Conservation (phyloP, 2,888 invertebrate species). For the Amphipoea lucens region DNA sequence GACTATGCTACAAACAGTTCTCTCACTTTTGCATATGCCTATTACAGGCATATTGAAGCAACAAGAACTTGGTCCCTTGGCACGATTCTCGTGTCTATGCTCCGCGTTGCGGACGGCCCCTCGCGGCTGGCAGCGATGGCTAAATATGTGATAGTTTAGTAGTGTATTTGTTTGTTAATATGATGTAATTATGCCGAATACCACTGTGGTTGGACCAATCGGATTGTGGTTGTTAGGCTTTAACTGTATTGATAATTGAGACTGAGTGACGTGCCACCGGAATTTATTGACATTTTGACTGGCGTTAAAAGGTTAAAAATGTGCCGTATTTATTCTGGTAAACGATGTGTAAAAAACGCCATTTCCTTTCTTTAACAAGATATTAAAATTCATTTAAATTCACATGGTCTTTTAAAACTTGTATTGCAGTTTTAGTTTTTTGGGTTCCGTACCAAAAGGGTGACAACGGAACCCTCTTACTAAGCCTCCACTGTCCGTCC, state of each 20-base stretch:
- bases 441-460: background rate
- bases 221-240: slow-evolving; percentile 33
- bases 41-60: background rate
- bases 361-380: background rate
- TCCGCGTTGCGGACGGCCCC: slow-evolving; percentile 12
- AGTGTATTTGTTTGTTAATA: slow-evolving; percentile 55
- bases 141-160: slow-evolving; percentile 54
- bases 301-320: background rate
- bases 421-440: background rate
- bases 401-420: background rate
- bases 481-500: background rate
- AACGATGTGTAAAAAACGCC: background rate
- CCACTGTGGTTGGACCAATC: slow-evolving; percentile 29
- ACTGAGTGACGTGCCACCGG: background rate
- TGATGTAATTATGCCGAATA: slow-evolving; percentile 51
- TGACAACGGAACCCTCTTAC: too few relatives aligned
- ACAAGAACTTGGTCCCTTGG: background rate
- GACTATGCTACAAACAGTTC: background rate
- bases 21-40: background rate
- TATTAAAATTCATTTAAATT: background rate
- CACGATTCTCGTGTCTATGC: slow-evolving; percentile 1
- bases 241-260: slow-evolving; percentile 30
- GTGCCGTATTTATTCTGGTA: background rate
- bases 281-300: slow-evolving; percentile 1
- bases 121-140: slow-evolving; percentile 29